Base-by-base conservation (phyloP, 2,797 vertebrate genomes). In the Typhlichthys subterraneus region DNA sequence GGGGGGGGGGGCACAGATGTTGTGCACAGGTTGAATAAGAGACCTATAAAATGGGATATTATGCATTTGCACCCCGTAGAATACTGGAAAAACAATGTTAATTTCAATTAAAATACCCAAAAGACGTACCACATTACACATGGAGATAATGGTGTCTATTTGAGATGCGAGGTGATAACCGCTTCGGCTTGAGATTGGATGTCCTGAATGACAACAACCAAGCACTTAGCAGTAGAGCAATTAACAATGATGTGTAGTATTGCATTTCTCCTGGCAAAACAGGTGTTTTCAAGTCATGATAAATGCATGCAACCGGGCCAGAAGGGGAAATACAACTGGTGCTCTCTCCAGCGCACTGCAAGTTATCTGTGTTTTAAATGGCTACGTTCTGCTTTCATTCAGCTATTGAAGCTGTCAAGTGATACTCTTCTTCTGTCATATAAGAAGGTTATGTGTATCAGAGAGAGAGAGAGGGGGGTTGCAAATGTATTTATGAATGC, bases 401-500 rank as follows among this genome's bases (percentile, higher is more conserved):
- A 29, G 23, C 23, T 29, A 29, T 29, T 29, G 23, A 29, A 29
- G 23, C 23, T 29, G 23, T 29, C 23, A 29, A 29, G 23, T 29
- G 23, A 29, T 29, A 29, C 23, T 29, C 3, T 3, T 29, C 23
- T 29, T 29, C 23, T 29, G 23, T 29, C 23, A 29, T 29, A 29
- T 29, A n/a, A n/a, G n/a, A n/a, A n/a, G 23, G 23, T 29, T 29
- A 29, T 29, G 23, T 29, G 23, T 29, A 29, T 29, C 23, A 53
- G 15, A 53, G 9, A 53, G 33, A 38, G 33, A 38, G 33, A 7
- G 33, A 8, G 33, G 0, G 33, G 8, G 33, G 8, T 82, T 83
- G 79, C 80, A 87, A 89, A 88, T 90, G 84, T 89, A 89, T 89
- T 90, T 90, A 88, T 91, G 81, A 90, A 88, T 91, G 84, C 86